These are phyloP conservation scores for Pachypsylla venusta DNA, from an alignment of 1,140 invertebrate species.

Conservation along the genomic window DNA sequence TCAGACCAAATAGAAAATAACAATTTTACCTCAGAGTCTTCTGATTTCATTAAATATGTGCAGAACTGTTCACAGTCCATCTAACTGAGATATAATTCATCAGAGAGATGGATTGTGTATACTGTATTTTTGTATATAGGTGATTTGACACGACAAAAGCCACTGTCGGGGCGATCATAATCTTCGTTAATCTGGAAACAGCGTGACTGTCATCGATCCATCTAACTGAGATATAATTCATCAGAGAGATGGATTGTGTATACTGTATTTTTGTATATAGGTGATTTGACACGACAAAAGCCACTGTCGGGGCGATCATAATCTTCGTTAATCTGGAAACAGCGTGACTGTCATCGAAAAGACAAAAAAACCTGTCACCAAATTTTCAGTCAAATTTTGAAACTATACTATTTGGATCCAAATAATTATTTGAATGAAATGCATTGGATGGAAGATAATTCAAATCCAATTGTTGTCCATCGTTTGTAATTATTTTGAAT, in stretches of 20 bases:
- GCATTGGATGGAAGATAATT: background rate
- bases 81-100: background rate
- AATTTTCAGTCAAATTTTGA: background rate
- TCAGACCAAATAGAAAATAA: no score
- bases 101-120: background rate
- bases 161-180: no score
- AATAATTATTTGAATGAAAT: background rate
- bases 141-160: no score
- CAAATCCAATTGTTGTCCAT: background rate
- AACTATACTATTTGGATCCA: constrained; percentile 1
- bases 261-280: background rate
- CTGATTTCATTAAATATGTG: no score
- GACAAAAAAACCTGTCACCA: background rate
- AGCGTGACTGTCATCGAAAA: background rate
- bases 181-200: background rate
- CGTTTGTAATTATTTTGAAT: background rate
- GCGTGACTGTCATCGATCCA: no score
- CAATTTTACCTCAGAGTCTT: no score
- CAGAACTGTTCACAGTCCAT: no score
- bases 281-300: no score
- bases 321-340: background rate
- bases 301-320: no score
- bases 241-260: background rate
- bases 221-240: background rate
- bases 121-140: background rate